Evolutionary conservation across 2,113 vertebrate genomes (phyloP).

Genomic region (Sphaerodactylus townsendi): DNA sequence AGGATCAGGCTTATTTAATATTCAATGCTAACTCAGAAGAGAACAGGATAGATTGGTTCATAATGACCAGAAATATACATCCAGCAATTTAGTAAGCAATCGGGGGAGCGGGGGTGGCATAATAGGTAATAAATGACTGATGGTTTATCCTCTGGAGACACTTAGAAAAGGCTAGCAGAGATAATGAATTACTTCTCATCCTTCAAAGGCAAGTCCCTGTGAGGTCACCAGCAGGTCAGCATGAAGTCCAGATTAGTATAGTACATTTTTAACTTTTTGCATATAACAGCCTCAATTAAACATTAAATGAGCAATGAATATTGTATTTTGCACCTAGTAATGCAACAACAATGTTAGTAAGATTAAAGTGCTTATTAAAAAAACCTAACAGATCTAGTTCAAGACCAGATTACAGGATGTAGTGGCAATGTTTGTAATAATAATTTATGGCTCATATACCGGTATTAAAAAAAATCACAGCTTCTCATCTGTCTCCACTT

Average conservation of each 20-base stretch:
- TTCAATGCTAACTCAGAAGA: background rate
- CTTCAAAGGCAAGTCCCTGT: background rate
- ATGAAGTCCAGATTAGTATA: background rate
- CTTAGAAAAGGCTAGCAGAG: background rate
- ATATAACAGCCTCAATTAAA: background rate
- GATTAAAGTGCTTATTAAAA: background rate
- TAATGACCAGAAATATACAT: conserved; percentile 11
- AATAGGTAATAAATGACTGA: conserved; percentile 18
- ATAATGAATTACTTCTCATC: background rate
- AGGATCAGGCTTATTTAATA: background rate
- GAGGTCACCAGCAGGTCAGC: background rate
- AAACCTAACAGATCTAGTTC: background rate
- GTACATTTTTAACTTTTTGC: background rate
- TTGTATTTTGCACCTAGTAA: background rate
- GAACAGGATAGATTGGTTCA: background rate
- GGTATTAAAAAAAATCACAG: background rate
- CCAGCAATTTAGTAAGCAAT: background rate
- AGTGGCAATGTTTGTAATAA: no score
- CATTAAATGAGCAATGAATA: background rate
- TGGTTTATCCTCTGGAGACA: conserved; percentile 7
- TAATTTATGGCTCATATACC: no score
- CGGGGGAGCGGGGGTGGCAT: background rate
- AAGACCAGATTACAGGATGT: background rate
- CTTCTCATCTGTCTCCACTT: background rate
- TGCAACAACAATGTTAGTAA: background rate